A percentile compares a stretch with the other conserved stretches of the same genome.
Conservation (phyloP, 1,140 invertebrate genomes). For the Archegozetes longisetosus region DNA sequence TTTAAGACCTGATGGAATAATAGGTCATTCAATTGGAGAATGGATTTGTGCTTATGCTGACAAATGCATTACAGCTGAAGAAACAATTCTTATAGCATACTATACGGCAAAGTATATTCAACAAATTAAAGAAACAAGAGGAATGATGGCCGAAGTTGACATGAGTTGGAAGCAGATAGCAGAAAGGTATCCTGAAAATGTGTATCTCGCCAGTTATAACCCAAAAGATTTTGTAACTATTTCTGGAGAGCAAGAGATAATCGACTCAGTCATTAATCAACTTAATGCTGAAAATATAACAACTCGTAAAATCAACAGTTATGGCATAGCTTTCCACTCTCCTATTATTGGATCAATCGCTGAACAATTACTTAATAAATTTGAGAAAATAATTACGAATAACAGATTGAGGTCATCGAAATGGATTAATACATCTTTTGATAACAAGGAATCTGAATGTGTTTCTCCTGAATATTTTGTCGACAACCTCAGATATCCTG, state of each 20-base stretch:
- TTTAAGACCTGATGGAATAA: conserved; percentile 72
- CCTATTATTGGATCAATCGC: conserved; percentile 71
- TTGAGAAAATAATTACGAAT: conserved; percentile 59
- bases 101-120: conserved; percentile 66
- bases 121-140: conserved; percentile 26
- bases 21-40: conserved; percentile 91
- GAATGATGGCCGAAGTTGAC: conserved; percentile 62
- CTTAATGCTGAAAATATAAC: conserved; percentile 53
- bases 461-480: conserved; percentile 38
- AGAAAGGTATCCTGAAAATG: conserved; percentile 48
- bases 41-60: conserved; percentile 92
- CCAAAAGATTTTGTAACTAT: conserved; percentile 74
- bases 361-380: conserved; percentile 50
- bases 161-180: conserved; percentile 69
- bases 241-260: conserved; percentile 56
- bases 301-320: conserved; percentile 68
- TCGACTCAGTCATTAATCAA: conserved; percentile 50
- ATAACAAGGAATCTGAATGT: conserved; percentile 54
- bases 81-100: conserved; percentile 77
- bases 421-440: conserved; percentile 85
- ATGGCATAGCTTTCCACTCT: conserved; percentile 82
- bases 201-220: conserved; percentile 86
- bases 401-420: conserved; percentile 54
- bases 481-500: conserved; percentile 43
- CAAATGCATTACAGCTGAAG: conserved; percentile 73